phyloP scores from a whole-genome alignment of 2,797 vertebrate species.

The Myioborus miniatus region DNA sequence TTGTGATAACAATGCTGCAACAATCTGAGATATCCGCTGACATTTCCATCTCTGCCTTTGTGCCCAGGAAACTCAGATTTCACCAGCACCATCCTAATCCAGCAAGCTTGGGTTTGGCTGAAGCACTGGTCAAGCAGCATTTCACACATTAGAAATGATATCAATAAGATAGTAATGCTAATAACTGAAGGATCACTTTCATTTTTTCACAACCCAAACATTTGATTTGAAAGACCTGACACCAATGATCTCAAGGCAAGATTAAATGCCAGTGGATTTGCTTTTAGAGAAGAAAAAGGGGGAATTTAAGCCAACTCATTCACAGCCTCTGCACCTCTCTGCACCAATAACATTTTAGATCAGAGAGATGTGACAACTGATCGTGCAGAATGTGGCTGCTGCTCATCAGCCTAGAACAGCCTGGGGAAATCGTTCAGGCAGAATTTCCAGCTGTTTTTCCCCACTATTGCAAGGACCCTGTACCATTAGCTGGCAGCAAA shows the following conservation, averaged over 20 bases:
- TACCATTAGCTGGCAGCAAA: neutral
- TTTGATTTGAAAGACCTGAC: constrained; percentile 78
- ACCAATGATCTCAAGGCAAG: constrained; percentile 74
- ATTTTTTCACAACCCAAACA: constrained; percentile 16
- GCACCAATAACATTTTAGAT: neutral
- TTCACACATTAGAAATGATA: neutral
- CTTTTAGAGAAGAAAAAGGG: constrained; percentile 71
- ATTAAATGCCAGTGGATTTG: constrained; percentile 65
- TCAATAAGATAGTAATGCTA: neutral
- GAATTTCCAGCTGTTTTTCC: neutral
- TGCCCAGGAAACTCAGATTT: neutral
- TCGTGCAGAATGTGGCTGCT: neutral
- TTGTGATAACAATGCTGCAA: constrained; percentile 5
- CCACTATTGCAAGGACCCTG: neutral
- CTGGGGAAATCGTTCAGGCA: neutral
- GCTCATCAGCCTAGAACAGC: neutral
- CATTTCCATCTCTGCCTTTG: neutral
- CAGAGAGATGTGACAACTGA: neutral
- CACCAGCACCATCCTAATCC: neutral
- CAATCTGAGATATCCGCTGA: neutral
- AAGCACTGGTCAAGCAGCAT: neutral
- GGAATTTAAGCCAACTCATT: constrained; percentile 71
- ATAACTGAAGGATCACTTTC: neutral
- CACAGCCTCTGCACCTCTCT: constrained; percentile 68
- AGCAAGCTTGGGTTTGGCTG: neutral